Conservation (phyloP, 1,140 invertebrate genomes). For the Diorhabda elongata region DNA sequence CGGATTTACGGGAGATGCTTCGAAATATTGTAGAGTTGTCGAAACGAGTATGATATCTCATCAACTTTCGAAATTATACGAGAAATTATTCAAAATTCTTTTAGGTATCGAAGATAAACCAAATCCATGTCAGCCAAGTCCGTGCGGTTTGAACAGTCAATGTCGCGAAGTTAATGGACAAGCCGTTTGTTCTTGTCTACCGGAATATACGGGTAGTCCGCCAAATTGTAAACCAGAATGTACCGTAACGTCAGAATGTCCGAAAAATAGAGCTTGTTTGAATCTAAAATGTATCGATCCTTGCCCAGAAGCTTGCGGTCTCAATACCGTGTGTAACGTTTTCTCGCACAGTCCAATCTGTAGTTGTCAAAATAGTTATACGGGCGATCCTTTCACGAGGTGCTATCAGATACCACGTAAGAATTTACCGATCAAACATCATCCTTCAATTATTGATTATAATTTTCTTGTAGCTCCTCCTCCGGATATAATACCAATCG, state of each 20-base stretch:
- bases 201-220: slow-evolving; percentile 58
- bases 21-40: slow-evolving; percentile 52
- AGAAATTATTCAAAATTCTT: background rate
- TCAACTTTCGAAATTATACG: too few species aligned
- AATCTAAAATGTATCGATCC: slow-evolving; percentile 64
- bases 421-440: background rate
- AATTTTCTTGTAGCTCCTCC: background rate
- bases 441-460: background rate
- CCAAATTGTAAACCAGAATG: slow-evolving; percentile 64
- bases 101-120: slow-evolving; percentile 38
- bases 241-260: slow-evolving; percentile 61
- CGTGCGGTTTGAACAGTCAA: slow-evolving; percentile 64
- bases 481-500: slow-evolving; percentile 23
- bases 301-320: slow-evolving; percentile 58
- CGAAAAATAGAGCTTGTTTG: slow-evolving; percentile 59
- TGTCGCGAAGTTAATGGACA: slow-evolving; percentile 58
- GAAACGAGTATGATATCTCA: background rate
- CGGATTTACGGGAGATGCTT: slow-evolving; percentile 69
- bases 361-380: slow-evolving; percentile 63
- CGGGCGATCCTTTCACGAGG: slow-evolving; percentile 64
- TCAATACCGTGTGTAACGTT: slow-evolving; percentile 64
- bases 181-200: slow-evolving; percentile 62
- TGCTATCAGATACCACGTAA: slow-evolving; percentile 52
- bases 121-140: slow-evolving; percentile 62
- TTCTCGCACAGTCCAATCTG: slow-evolving; percentile 67